phyloP scores from a whole-genome alignment of 1,140 invertebrate species.

The Drosophila kepulauana region DNA sequence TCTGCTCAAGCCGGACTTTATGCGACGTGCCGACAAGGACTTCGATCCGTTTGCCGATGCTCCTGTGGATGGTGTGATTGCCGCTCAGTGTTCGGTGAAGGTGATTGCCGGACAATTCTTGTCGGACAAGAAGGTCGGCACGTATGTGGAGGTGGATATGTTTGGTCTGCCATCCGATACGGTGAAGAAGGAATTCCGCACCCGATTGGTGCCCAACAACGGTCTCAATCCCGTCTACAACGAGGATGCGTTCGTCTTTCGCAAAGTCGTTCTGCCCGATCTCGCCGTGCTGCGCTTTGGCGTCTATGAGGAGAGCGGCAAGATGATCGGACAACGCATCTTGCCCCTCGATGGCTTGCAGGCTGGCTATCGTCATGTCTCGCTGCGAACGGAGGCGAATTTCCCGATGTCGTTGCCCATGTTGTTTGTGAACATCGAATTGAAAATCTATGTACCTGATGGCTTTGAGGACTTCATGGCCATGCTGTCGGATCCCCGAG shows the following conservation, averaged over 20 bases:
- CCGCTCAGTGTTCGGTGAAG: slow-evolving; percentile 98
- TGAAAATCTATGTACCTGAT: slow-evolving; percentile 99
- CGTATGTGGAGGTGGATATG: slow-evolving; percentile 99
- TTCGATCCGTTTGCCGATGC: slow-evolving; percentile 99
- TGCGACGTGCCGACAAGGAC: slow-evolving; percentile 97
- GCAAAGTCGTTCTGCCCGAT: slow-evolving; percentile 99
- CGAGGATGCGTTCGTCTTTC: slow-evolving; percentile 98
- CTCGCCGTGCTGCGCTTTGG: slow-evolving; percentile 98
- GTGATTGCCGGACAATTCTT: slow-evolving; percentile 99
- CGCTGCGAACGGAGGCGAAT: slow-evolving; percentile 98
- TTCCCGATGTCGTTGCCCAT: slow-evolving; percentile 99
- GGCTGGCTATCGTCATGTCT: slow-evolving; percentile 98
- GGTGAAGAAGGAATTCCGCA: slow-evolving; percentile 99
- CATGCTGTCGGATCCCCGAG: slow-evolving; percentile 97
- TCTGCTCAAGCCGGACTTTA: slow-evolving; percentile 99
- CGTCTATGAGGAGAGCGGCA: slow-evolving; percentile 99
- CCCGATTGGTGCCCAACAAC: slow-evolving; percentile 97
- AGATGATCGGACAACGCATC: slow-evolving; percentile 98
- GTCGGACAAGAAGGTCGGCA: slow-evolving; percentile 99
- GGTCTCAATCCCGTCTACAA: slow-evolving; percentile 99
- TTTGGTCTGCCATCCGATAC: slow-evolving; percentile 99
- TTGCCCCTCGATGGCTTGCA: slow-evolving; percentile 98
- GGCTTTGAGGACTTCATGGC: slow-evolving; percentile 99
- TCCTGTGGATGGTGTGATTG: slow-evolving; percentile 99
- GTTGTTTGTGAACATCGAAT: slow-evolving; percentile 99